These are phyloP conservation scores for Seladonia tumulorum DNA, from an alignment of 2,888 invertebrate species.

Conservation along the genomic window DNA sequence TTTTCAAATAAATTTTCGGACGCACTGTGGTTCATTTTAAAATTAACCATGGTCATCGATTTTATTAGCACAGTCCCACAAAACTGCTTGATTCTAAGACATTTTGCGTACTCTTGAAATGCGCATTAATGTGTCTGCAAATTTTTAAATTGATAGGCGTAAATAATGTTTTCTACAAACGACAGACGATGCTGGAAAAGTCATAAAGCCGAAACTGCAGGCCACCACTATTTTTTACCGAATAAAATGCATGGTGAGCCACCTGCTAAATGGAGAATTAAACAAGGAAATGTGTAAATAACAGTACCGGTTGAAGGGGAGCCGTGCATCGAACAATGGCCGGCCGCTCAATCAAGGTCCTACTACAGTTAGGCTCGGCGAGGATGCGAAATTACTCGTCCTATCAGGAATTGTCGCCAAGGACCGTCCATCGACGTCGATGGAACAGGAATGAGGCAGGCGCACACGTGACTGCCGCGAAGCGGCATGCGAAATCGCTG, in stretches of 20 bases:
- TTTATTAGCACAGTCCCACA: too few relatives aligned
- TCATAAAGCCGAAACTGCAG: too few relatives aligned
- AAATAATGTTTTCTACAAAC: too few relatives aligned
- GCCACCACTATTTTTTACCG: too few relatives aligned
- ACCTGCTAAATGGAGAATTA: neutral
- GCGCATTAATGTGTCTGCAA: too few relatives aligned
- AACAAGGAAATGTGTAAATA: neutral
- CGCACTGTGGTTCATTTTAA: too few relatives aligned
- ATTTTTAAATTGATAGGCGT: too few relatives aligned
- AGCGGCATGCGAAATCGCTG: constrained; percentile 55
- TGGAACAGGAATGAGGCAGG: constrained; percentile 47
- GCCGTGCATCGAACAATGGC: neutral
- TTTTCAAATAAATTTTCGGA: too few relatives aligned
- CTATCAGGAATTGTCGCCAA: neutral
- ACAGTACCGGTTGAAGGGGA: neutral
- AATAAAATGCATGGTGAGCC: neutral
- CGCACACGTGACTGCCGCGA: constrained; percentile 41
- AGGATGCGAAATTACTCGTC: neutral
- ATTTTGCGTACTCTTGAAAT: too few relatives aligned
- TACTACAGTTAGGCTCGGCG: neutral
- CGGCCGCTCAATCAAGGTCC: neutral
- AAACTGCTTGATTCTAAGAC: too few relatives aligned
- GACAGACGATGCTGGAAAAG: too few relatives aligned
- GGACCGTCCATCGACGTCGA: constrained; percentile 53
- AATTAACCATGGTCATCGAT: too few relatives aligned